Evolutionary conservation across 2,888 invertebrate species (phyloP), one percentile per base, ranked within the genome.

Genomic region (Leptinotarsa tumamoca): DNA sequence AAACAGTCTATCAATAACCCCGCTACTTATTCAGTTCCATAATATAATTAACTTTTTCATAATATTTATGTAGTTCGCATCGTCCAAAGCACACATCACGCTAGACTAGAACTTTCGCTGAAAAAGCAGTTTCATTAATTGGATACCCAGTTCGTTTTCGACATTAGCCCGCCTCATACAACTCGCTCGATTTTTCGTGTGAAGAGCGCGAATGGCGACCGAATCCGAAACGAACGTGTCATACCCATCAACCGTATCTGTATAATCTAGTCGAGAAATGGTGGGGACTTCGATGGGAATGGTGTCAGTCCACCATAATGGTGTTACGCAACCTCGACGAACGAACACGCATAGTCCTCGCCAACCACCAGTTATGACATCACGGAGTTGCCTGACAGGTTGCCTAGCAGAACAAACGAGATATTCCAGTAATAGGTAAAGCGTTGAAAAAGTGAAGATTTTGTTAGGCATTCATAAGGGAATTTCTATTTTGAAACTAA

Each of bases 251-350:
- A 63, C 33, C 43, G 43, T 63, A 43, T 33, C 63, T 18, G 51
- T 21, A 23, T 27, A 52, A 54, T 51, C 54, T 52, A 52, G 33
- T 23, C 68, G 14, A 23, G 23, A 23, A 15, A 71, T 75, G 67
- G 80, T 78, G 82, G 81, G 82, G 80, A 67, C 78, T 72, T 77
- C 76, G 82, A 80, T 84, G 85, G 82, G 84, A 84, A 85, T 84
- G 84, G 84, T 84, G 84, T 78, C 78, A 77, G 71, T 76, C 70
- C 72, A 75, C 75, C 71, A 78, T 75, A 71, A 70, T 73, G 72
- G 74, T 79, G 80, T 85, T 85, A 84, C 83, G 82, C 83, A 85
- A 84, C 75, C 71, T 73, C 72, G 67, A 61, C 54, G 50, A 58
- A 67, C 67, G 50, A 49, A 56, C 67, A 73, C 68, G 54, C 67